Percentiles rank a stretch among this genome's conserved stretches.
Conservation (phyloP, 2,888 invertebrate genomes). For the Vesta saturnalis region DNA sequence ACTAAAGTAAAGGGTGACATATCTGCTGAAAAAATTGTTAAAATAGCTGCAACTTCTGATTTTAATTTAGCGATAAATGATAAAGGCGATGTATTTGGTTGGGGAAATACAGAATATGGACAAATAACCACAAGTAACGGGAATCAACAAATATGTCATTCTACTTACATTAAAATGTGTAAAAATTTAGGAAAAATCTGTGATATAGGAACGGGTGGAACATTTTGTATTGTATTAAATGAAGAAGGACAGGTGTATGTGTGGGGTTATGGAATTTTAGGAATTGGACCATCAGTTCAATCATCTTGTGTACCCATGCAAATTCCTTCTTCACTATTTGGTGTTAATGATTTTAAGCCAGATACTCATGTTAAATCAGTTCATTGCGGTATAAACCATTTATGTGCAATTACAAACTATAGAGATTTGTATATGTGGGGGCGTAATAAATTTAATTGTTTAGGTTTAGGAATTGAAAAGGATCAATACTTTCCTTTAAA, state of each 20-base stretch:
- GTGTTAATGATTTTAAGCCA: constrained; percentile 83
- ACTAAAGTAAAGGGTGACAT: constrained; percentile 82
- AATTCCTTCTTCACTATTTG: constrained; percentile 86
- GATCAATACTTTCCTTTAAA: constrained; percentile 91
- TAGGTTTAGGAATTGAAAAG: constrained; percentile 82
- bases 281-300: constrained; percentile 84
- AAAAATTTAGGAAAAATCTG: constrained; percentile 77
- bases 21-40: constrained; percentile 80
- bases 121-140: constrained; percentile 73
- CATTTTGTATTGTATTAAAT: constrained; percentile 85
- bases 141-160: constrained; percentile 77
- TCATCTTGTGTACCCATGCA: constrained; percentile 72
- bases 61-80: constrained; percentile 91
- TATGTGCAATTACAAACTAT: constrained; percentile 82
- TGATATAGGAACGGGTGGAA: constrained; percentile 87
- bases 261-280: constrained; percentile 95
- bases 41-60: constrained; percentile 83
- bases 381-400: constrained; percentile 77
- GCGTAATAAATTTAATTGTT: constrained; percentile 81
- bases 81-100: constrained; percentile 92
- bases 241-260: constrained; percentile 85
- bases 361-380: constrained; percentile 73
- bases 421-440: constrained; percentile 96
- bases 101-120: constrained; percentile 96
- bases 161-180: constrained; percentile 72